Percentiles rank a stretch among this genome's conserved stretches.
Evolutionary conservation across 2,797 vertebrate genomes (phyloP).

Genomic region (Myotis myotis): DNA sequence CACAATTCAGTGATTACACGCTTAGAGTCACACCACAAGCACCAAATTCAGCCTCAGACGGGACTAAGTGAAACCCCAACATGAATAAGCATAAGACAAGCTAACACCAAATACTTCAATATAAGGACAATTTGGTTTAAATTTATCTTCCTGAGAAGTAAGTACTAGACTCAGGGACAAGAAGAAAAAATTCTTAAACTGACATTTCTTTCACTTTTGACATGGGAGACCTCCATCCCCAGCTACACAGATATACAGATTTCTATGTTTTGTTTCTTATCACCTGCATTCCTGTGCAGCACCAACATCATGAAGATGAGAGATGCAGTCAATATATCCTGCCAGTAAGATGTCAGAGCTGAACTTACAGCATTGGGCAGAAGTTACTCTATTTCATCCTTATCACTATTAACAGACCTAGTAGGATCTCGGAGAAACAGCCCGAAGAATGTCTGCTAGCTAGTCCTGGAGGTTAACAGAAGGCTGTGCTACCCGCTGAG

Average conservation of each 20-base stretch:
- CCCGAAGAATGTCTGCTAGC: not conserved
- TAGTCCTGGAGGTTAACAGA: constrained; percentile 19
- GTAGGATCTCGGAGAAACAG: constrained; percentile 33
- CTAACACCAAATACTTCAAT: not conserved
- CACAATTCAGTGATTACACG: not conserved
- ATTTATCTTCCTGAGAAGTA: constrained; percentile 33
- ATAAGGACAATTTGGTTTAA: not conserved
- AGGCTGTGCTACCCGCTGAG: not conserved
- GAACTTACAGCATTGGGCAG: constrained; percentile 59
- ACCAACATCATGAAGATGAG: constrained; percentile 35
- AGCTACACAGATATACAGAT: not conserved
- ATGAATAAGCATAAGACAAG: not conserved
- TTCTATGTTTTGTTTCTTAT: constrained; percentile 13
- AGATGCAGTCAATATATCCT: constrained; percentile 50
- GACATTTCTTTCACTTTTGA: constrained; percentile 33
- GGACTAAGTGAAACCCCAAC: constrained; percentile 21
- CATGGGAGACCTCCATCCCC: not conserved
- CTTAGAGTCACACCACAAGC: not conserved
- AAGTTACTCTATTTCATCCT: constrained; percentile 62
- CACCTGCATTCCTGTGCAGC: constrained; percentile 57
- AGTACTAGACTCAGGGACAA: not conserved
- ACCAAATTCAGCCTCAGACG: not conserved
- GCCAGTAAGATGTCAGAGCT: constrained; percentile 54
- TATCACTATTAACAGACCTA: constrained; percentile 1
- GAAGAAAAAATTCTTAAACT: constrained; percentile 26